Conservation (phyloP, 30 jellyfish, hydroid and myxozoan species). For the Aurelia sp. region DNA sequence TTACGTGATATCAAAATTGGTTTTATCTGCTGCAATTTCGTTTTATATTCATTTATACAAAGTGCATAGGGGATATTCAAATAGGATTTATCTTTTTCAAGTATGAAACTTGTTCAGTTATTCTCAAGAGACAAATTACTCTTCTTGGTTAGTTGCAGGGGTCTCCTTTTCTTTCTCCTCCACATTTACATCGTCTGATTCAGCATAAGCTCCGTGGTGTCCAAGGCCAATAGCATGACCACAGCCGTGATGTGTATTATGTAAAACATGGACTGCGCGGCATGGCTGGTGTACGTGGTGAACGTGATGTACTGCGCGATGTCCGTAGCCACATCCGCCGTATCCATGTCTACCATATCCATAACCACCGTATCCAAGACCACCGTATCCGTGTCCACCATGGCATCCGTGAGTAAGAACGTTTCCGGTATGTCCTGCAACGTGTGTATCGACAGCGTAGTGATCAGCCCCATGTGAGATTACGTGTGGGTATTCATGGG, state of each 20-base stretch:
- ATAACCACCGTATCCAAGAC: constrained; percentile 4
- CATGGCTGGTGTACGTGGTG: constrained; percentile 34
- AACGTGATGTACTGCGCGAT: constrained; percentile 5
- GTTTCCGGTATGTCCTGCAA: constrained; percentile 58
- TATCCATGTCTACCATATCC: constrained; percentile 32
- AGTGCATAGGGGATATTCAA: too few relatives aligned
- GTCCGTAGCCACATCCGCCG: constrained; percentile 8
- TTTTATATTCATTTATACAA: background rate
- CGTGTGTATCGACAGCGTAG: constrained; percentile 61
- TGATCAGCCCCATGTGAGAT: constrained; percentile 53
- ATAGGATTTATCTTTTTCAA: too few relatives aligned
- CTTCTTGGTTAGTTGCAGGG: constrained; percentile 50
- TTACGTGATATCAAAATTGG: too few relatives aligned
- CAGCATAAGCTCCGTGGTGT: constrained; percentile 30
- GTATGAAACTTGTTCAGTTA: background rate
- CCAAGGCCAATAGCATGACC: constrained; percentile 30
- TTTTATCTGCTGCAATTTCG: too few relatives aligned
- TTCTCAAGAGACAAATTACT: background rate
- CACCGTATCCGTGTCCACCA: constrained; percentile 41
- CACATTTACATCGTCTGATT: constrained; percentile 3
- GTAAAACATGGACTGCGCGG: constrained; percentile 34
- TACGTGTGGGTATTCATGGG: constrained; percentile 59
- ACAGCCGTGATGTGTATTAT: constrained; percentile 27
- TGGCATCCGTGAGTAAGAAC: constrained; percentile 38
- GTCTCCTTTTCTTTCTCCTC: constrained; percentile 48